Base-by-base conservation (phyloP, 2,797 vertebrate species). In the Sebastiscus tertius region DNA sequence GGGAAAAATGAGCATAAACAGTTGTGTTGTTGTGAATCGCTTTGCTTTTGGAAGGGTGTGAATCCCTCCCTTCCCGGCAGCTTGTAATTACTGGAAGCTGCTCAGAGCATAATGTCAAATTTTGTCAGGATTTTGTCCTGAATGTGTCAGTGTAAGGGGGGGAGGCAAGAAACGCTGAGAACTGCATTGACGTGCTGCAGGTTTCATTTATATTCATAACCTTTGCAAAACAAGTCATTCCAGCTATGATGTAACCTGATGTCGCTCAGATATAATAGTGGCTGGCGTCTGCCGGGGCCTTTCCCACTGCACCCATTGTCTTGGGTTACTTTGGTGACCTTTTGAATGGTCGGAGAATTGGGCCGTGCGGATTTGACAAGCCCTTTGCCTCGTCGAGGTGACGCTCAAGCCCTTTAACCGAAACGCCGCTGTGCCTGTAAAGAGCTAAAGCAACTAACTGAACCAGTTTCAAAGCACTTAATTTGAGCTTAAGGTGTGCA, bases 271-370 rank as follows among this genome's bases (percentile, higher is more conserved):
- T 75, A 80, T 85, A 89, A 85, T 70, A 58, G 77, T 58, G 34
- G 24, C 79, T 71, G 58, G 27, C 78, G 80, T 83, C 77, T 87
- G 78, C 72, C 11, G 4, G 13, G 78, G 79, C 72, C 80, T 88
- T 83, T 85, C 84, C 81, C 81, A 56, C 79, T 36, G 81, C 69
- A 24, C 77, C 82, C 75, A 69, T 82, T 90, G 90, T 88, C 90
- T 91, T 84, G 65, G 82, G 82, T 91, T 92, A 87, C 87, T 84
- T 77, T 62, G 14, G 69, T 84, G 85, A 93, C 89, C 88, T 91
- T 92, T 89, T 83, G 62, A 84, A 78, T 79, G 73, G 73, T 84
- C 59, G 13, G 84, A 85, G 86, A 92, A 85, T 84, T 58, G 70
- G 84, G 84, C 70, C 77, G 31, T 79, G 71, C 73, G 80, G 79